These are phyloP conservation scores for Aspidiotus destructor DNA, from an alignment of 2,888 invertebrate species.

Conservation along the genomic window DNA sequence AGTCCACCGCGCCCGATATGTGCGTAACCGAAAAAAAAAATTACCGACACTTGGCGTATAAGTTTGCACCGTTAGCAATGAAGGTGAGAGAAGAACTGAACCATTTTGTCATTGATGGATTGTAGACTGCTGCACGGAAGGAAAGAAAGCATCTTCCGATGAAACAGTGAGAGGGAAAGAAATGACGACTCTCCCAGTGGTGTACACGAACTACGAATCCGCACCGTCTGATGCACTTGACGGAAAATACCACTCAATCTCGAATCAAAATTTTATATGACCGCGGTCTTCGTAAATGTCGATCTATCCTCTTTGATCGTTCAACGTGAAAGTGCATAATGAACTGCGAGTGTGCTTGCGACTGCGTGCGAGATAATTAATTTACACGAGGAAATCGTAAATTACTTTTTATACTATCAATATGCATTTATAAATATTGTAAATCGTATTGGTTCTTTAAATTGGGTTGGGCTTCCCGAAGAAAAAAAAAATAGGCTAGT, in stretches of 20 bases:
- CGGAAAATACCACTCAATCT: background rate
- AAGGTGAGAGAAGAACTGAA: background rate
- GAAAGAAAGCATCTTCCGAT: background rate
- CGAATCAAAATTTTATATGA: constrained; percentile 1
- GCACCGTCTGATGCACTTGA: background rate
- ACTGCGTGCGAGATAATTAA: too few relatives aligned
- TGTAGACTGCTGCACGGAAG: constrained; percentile 4
- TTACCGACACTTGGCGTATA: background rate
- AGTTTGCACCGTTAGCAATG: background rate
- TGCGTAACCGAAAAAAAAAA: too few relatives aligned
- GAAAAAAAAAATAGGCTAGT: too few relatives aligned
- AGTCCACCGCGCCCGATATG: too few relatives aligned
- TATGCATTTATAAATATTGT: too few relatives aligned
- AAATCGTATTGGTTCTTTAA: too few relatives aligned
- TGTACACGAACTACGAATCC: background rate
- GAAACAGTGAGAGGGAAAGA: background rate
- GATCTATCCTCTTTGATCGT: background rate
- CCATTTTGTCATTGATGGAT: constrained; percentile 1
- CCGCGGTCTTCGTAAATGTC: too few relatives aligned
- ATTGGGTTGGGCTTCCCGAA: too few relatives aligned
- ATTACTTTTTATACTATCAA: too few relatives aligned
- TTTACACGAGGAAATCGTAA: too few relatives aligned
- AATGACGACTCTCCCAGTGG: background rate
- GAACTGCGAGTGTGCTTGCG: too few relatives aligned
- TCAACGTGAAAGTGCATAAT: background rate